A percentile compares a stretch with the other conserved stretches of the same genome.
phyloP scores from a whole-genome alignment of 2,113 vertebrate species.

The Mastomys natalensis region DNA sequence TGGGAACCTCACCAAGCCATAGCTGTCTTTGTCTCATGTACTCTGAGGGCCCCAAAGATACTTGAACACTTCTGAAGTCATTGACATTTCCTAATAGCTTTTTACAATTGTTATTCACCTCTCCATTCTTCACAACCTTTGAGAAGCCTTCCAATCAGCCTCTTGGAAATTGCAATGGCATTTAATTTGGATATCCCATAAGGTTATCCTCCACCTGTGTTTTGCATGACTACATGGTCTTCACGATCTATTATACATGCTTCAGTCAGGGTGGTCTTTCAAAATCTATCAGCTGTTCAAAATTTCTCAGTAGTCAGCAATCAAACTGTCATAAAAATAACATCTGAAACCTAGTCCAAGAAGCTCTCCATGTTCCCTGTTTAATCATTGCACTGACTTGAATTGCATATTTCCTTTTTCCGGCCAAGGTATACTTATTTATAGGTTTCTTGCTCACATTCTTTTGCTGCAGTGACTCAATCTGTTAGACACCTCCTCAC shows the following conservation, averaged over 20 bases:
- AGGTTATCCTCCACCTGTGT: not conserved
- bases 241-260: rapidly evolving
- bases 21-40: not conserved
- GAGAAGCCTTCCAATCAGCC: not conserved
- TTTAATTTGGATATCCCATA: not conserved
- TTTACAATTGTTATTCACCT: not conserved
- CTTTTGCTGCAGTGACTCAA: not conserved
- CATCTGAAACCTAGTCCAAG: not conserved
- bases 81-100: not conserved
- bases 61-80: not conserved
- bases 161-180: not conserved
- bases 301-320: not conserved
- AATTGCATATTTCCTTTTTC: not conserved
- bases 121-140: not conserved
- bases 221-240: not conserved
- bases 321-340: conserved; percentile 9
- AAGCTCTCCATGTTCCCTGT: not conserved
- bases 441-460: not conserved
- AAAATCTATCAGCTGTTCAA: not conserved
- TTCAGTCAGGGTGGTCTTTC: not conserved
- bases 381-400: not conserved
- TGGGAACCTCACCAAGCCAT: not conserved
- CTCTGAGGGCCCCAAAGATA: not conserved
- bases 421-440: not conserved
- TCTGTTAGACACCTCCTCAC: not conserved